Evolutionary conservation across 2,888 invertebrate species (phyloP).

Genomic region (Zhuqinia jingwanae): DNA sequence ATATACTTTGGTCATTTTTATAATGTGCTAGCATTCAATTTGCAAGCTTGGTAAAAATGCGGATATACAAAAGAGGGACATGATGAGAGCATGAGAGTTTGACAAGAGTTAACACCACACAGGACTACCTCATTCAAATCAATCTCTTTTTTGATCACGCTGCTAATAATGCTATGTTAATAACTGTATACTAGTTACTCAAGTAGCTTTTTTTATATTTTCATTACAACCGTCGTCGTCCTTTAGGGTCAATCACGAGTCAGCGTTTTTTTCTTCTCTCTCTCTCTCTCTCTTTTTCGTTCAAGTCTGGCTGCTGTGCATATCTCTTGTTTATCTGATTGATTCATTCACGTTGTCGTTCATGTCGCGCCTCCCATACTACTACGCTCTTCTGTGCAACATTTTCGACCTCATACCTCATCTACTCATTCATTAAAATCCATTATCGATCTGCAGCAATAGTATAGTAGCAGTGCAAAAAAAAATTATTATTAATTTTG

Average conservation of each 20-base stretch:
- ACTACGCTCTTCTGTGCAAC: background rate
- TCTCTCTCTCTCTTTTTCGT: background rate
- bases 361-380: background rate
- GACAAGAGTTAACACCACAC: too few relatives aligned
- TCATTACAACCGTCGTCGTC: too few relatives aligned
- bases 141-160: too few relatives aligned
- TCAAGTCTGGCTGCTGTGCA: too few relatives aligned
- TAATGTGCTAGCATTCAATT: too few relatives aligned
- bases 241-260: constrained; percentile 43
- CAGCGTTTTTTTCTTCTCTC: background rate
- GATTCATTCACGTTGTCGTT: background rate
- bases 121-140: too few relatives aligned
- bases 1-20: too few relatives aligned
- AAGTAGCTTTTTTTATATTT: background rate
- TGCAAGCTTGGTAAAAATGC: too few relatives aligned
- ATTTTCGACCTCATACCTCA: too few relatives aligned
- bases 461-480: constrained; percentile 4
- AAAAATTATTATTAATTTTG: background rate
- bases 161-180: background rate
- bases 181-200: background rate
- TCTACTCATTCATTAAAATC: background rate
- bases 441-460: background rate
- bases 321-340: too few relatives aligned
- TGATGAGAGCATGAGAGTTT: too few relatives aligned
- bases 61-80: too few relatives aligned